A percentile compares a stretch with the other conserved stretches of the same genome.
Evolutionary conservation across 1,140 invertebrate species (phyloP).

Genomic region (Drosophila ohnishii): DNA sequence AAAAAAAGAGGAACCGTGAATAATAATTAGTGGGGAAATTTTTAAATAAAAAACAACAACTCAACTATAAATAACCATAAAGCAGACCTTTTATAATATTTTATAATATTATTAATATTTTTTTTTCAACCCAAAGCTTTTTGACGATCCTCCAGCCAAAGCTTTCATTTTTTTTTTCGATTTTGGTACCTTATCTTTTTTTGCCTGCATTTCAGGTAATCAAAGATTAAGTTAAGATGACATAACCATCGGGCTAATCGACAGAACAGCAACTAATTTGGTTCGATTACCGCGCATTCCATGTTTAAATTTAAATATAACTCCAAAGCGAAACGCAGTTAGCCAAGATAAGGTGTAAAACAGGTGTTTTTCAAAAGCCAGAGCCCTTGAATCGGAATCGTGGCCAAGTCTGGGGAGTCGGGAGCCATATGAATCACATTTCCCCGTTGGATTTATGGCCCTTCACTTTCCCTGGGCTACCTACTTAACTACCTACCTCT

Average conservation of each 20-base stretch:
- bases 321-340: neutral
- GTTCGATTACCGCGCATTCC: constrained; percentile 1
- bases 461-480: constrained; percentile 23
- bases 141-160: neutral
- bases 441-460: constrained; percentile 11
- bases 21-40: no score
- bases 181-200: neutral
- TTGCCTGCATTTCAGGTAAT: neutral
- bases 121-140: neutral
- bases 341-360: constrained; percentile 9
- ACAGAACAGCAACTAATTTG: neutral
- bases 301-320: constrained; percentile 27
- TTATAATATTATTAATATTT: neutral
- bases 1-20: no score
- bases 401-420: neutral
- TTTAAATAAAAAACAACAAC: no score
- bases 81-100: neutral
- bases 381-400: constrained; percentile 10
- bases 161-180: neutral
- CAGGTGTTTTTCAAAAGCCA: constrained; percentile 9
- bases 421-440: constrained; percentile 18
- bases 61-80: no score
- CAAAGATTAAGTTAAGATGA: constrained; percentile 3
- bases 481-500: neutral
- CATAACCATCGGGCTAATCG: neutral